These are phyloP conservation scores for Caenorhabditis remanei DNA, from an alignment of 1,140 invertebrate genomes.

Conservation along the genomic window DNA sequence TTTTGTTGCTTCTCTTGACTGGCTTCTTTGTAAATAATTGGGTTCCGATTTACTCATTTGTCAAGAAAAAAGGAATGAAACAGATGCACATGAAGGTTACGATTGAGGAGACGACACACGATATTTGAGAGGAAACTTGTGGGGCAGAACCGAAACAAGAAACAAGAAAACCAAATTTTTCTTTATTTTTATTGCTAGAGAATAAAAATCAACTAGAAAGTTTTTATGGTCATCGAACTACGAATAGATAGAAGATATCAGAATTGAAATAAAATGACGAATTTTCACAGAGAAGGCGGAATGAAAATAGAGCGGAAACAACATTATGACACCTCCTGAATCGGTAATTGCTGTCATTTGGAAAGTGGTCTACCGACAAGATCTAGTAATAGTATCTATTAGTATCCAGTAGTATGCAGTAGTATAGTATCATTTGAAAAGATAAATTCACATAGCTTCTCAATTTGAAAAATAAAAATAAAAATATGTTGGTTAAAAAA, in stretches of 20 bases:
- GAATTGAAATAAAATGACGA: conserved; percentile 24
- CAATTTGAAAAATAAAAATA: no score
- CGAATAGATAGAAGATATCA: neutral
- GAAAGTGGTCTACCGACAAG: neutral
- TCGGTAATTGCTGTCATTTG: conserved; percentile 45
- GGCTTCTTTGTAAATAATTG: conserved; percentile 47
- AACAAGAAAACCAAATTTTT: no score
- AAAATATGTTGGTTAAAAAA: no score
- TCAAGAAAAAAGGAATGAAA: neutral
- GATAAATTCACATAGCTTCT: no score
- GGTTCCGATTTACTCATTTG: conserved; percentile 51
- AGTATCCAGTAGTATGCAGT: no score
- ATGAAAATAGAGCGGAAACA: neutral
- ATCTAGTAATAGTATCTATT: no score
- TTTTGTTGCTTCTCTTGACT: neutral
- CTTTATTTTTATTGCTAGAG: no score
- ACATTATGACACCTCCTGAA: conserved; percentile 14
- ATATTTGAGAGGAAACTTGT: no score
- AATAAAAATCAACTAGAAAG: no score
- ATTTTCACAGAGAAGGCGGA: neutral
- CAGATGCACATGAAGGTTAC: neutral
- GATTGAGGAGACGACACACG: neutral
- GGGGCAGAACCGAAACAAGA: no score
- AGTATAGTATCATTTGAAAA: no score
- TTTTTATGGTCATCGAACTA: neutral